Base-by-base conservation (phyloP, 2,113 vertebrate species). In the Ranitomeya variabilis region DNA sequence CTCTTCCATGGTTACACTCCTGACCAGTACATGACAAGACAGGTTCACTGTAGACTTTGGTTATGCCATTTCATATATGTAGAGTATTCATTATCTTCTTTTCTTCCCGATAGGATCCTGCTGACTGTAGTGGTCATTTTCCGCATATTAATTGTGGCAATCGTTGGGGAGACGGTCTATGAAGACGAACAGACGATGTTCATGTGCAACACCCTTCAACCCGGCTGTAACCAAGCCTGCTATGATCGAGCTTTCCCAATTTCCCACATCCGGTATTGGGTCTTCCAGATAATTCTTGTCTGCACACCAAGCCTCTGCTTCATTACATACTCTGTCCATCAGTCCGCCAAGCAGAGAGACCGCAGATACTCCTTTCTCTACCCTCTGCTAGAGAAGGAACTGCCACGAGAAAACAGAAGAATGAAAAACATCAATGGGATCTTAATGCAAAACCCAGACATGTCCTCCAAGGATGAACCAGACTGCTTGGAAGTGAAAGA, bases 151-250 rank as follows among this genome's bases (percentile, higher is more conserved):
- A 97, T 98, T 0, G 97, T 98, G 87, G 97, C 97, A 85, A 97
- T 98, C 2, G 97, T 98, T 0, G 97, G 97, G 0, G 97, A 98
- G 94, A 98, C 97, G 0, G 97, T 97, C 1, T 98, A 98, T 11
- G 97, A 98, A 87, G 97, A 97, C 2, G 97, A 97, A 91, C 97
- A 98, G 93, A 93, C 96, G 89, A 97, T 97, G 97, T 97, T 97
- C 91, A 94, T 95, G 90, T 97, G 97, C 77, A 97, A 97, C 95
- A 97, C 97, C 0, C 94, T 97, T 54, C 97, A 97, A 91, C 97
- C 97, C 0, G 96, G 96, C 77, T 97, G 96, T 92, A 96, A 97
- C 94, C 97, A 97, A 93, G 97, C 97, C 12, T 97, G 97, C 92
- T 97, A 97, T 0, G 97, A 97, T 93, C 94, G 95, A 11, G 97